Conservation (phyloP, 1,140 invertebrate genomes). For the Kradibia gibbosae region DNA sequence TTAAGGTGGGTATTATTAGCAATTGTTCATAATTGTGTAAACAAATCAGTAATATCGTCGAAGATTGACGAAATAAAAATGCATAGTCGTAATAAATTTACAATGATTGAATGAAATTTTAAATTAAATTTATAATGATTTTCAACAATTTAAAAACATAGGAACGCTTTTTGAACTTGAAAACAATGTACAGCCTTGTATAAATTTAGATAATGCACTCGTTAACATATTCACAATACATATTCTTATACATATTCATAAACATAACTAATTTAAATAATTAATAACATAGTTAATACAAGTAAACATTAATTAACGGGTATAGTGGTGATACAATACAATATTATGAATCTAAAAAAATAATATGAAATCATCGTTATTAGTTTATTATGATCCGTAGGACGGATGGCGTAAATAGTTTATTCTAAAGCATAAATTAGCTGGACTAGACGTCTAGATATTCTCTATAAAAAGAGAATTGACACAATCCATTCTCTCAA, state of each 20-base stretch:
- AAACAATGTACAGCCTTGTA: too few relatives aligned
- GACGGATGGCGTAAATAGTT: neutral
- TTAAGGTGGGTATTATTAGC: too few relatives aligned
- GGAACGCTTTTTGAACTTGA: too few relatives aligned
- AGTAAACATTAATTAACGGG: conserved; percentile 20
- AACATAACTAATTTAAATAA: conserved; percentile 31
- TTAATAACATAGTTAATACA: conserved; percentile 36
- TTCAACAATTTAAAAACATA: too few relatives aligned
- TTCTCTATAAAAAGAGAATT: conserved; percentile 69
- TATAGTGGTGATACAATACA: neutral
- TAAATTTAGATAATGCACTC: too few relatives aligned
- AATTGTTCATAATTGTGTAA: neutral
- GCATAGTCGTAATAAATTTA: neutral
- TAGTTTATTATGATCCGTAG: conserved; percentile 7
- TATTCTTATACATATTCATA: conserved; percentile 15
- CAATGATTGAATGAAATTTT: too few relatives aligned
- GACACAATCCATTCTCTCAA: conserved; percentile 64
- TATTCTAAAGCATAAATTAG: conserved; percentile 12
- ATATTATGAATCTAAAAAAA: neutral
- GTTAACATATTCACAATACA: neutral
- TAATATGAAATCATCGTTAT: conserved; percentile 27
- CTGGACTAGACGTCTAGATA: conserved; percentile 68
- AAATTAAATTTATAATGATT: too few relatives aligned
- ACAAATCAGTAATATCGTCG: neutral
- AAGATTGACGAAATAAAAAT: neutral